phyloP scores from a whole-genome alignment of 2,888 invertebrate genomes.

The Eristalis intricaria region DNA sequence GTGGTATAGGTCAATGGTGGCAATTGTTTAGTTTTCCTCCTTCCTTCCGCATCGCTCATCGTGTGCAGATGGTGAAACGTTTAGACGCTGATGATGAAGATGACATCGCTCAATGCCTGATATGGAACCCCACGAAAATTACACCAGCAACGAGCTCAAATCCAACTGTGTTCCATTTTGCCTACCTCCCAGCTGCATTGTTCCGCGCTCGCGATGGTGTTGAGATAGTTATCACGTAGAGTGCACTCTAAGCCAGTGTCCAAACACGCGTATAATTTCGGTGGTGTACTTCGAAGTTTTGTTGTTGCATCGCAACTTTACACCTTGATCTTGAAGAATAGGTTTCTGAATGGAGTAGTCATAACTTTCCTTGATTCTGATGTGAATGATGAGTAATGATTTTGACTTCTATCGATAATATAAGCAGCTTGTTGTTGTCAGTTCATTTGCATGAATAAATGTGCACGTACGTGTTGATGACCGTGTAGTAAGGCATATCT shows the following conservation, averaged over 20 bases:
- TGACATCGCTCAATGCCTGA: constrained; percentile 48
- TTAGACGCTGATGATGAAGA: constrained; percentile 62
- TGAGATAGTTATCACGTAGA: constrained; percentile 66
- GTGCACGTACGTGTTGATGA: not conserved
- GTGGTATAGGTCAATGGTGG: constrained; percentile 69
- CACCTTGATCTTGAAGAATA: constrained; percentile 67
- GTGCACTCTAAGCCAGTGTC: constrained; percentile 58
- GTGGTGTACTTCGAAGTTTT: constrained; percentile 46
- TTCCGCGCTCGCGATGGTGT: constrained; percentile 17
- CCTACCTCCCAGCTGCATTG: constrained; percentile 54
- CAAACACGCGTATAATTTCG: constrained; percentile 62
- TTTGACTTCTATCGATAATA: constrained; percentile 17
- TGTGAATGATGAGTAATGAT: constrained; percentile 56
- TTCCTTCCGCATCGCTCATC: constrained; percentile 22
- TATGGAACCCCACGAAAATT: constrained; percentile 15
- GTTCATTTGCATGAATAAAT: constrained; percentile 48
- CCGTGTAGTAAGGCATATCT: not conserved
- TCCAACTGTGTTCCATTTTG: constrained; percentile 59
- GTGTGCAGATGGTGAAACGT: constrained; percentile 34
- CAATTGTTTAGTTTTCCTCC: constrained; percentile 62
- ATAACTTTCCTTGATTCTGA: constrained; percentile 59
- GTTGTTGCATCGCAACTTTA: constrained; percentile 32
- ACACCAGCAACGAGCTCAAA: constrained; percentile 7
- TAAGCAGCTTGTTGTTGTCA: constrained; percentile 13
- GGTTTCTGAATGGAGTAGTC: constrained; percentile 58